Evolutionary conservation across 2,113 vertebrate genomes (phyloP).

Genomic region (Brevimyrus niger): DNA sequence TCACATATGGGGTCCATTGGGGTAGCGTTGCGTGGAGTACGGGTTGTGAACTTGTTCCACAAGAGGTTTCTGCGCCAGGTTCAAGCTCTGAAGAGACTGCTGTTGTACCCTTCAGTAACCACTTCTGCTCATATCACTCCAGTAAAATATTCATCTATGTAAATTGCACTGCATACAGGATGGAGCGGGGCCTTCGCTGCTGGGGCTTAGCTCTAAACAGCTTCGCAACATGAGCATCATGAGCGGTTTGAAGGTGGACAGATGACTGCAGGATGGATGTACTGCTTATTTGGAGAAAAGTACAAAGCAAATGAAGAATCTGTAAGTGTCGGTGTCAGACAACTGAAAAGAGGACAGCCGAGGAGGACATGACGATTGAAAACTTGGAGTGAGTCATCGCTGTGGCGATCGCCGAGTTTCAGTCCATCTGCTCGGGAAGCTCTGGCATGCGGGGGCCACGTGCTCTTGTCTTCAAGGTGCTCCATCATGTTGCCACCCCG

Average conservation of each 20-base stretch:
- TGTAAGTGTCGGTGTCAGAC: neutral
- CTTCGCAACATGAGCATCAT: neutral
- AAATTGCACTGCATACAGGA: neutral
- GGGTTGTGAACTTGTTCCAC: neutral
- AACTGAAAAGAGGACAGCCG: neutral
- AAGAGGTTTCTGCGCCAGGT: neutral
- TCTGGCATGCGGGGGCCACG: neutral
- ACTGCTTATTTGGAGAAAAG: neutral
- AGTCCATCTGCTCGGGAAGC: constrained; percentile 3
- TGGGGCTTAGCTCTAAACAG: neutral
- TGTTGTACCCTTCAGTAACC: neutral
- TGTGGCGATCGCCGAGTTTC: neutral
- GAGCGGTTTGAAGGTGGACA: neutral
- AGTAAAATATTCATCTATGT: neutral
- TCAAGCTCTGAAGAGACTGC: neutral
- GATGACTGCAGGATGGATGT: neutral
- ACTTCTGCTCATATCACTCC: neutral
- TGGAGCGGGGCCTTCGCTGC: neutral
- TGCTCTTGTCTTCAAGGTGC: neutral
- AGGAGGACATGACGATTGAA: neutral
- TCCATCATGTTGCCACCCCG: neutral
- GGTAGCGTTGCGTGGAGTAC: neutral
- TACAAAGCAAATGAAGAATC: neutral
- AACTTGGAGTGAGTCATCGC: neutral
- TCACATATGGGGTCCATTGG: neutral